Percentiles rank a stretch among this genome's conserved stretches.
phyloP scores from a whole-genome alignment of 37 sponge, comb jelly and placozoan genomes.

The Halisarca cf. caerulea region DNA sequence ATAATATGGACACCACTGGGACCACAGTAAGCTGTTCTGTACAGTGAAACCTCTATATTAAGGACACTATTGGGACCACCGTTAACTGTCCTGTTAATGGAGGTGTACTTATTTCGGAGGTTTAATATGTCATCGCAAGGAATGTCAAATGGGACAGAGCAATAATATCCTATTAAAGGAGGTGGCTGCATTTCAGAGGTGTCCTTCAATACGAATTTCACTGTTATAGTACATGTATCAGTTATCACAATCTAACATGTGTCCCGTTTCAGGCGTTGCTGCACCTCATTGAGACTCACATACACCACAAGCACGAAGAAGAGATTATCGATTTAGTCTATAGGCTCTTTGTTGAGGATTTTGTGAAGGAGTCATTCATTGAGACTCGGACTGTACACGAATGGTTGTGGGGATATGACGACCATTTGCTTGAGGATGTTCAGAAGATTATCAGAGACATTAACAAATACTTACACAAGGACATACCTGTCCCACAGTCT shows the following conservation, averaged over 20 bases:
- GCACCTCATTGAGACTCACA: neutral
- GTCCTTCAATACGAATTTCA: too few species aligned
- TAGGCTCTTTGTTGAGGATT: neutral
- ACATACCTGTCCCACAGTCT: neutral
- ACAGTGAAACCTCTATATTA: too few species aligned
- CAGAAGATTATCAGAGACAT: neutral
- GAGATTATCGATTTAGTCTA: neutral
- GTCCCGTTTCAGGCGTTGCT: neutral
- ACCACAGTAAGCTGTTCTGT: too few species aligned
- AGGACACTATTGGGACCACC: too few species aligned
- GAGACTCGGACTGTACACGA: constrained; percentile 43
- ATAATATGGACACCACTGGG: too few species aligned
- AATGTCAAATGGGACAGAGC: too few species aligned
- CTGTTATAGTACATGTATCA: too few species aligned
- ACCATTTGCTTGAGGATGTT: constrained; percentile 40
- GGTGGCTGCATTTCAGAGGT: too few species aligned
- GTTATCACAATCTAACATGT: neutral
- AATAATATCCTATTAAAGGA: too few species aligned
- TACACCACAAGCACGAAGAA: neutral
- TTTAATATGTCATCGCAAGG: too few species aligned
- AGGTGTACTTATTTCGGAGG: too few species aligned
- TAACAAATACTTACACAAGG: neutral
- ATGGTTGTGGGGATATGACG: constrained; percentile 77
- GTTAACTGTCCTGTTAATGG: too few species aligned
- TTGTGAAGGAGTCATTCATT: constrained; percentile 36